Conservation (phyloP, 2,113 vertebrate species). For the Syngnathus typhle region DNA sequence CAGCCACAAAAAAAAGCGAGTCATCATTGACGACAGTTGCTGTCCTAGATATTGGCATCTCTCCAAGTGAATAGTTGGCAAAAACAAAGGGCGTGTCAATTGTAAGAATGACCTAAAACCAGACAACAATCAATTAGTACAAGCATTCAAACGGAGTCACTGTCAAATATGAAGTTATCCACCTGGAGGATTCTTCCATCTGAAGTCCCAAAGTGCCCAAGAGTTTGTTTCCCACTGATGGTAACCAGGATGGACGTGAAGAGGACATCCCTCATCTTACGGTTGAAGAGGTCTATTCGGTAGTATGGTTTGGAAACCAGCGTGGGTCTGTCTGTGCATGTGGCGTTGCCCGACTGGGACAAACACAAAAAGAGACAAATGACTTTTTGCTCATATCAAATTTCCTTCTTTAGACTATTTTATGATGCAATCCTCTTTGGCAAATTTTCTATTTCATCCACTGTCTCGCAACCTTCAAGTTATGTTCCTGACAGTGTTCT, state of each 20-base stretch:
- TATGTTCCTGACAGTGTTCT: too few species aligned
- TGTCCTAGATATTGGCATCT: slow-evolving; percentile 60
- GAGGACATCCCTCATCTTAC: slow-evolving; percentile 69
- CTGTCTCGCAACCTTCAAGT: too few species aligned
- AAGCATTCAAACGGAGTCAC: background rate
- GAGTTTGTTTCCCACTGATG: slow-evolving; percentile 63
- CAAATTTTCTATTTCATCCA: background rate
- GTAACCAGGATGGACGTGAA: slow-evolving; percentile 83
- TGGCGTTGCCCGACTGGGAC: slow-evolving; percentile 56
- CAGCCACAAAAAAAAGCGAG: slow-evolving; percentile 76
- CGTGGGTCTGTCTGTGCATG: slow-evolving; percentile 77
- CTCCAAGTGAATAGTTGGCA: slow-evolving; percentile 88
- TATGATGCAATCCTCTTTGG: too few species aligned
- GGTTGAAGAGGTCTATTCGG: slow-evolving; percentile 84
- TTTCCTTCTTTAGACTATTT: background rate
- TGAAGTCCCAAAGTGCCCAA: slow-evolving; percentile 85
- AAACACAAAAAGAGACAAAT: slow-evolving; percentile 7
- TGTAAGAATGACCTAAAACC: slow-evolving; percentile 78
- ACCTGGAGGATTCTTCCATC: slow-evolving; percentile 89
- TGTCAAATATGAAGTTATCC: background rate
- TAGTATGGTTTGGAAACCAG: slow-evolving; percentile 63
- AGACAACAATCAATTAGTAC: background rate
- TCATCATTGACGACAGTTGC: slow-evolving; percentile 63
- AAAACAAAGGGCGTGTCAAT: slow-evolving; percentile 67
- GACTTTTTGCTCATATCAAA: background rate